Percentiles rank a stretch among this genome's conserved stretches.
Evolutionary conservation across 2,797 vertebrate species (phyloP).

Genomic region (Zalophus californianus): DNA sequence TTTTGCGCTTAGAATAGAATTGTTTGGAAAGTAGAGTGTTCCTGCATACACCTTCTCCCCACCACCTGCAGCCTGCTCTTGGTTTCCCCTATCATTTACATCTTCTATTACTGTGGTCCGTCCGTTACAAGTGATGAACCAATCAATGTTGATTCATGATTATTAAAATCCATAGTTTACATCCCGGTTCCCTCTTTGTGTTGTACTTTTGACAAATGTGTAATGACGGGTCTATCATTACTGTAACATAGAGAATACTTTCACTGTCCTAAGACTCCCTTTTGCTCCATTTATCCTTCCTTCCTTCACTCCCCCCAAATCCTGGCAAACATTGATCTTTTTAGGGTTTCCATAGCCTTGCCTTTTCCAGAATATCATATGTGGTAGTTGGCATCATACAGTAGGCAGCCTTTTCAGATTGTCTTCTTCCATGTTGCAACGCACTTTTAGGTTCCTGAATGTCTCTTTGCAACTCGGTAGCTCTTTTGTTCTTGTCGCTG

Average conservation of each 20-base stretch:
- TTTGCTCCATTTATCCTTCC: neutral
- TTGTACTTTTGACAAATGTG: neutral
- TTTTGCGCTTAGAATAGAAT: neutral
- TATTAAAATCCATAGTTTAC: neutral
- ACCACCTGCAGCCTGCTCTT: neutral
- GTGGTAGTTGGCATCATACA: neutral
- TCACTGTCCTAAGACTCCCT: neutral
- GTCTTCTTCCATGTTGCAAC: neutral
- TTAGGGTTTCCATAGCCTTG: neutral
- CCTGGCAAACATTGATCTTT: neutral
- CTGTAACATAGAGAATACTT: neutral
- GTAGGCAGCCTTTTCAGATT: neutral
- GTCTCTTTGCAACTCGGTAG: neutral
- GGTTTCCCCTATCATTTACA: neutral
- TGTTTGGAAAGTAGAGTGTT: neutral
- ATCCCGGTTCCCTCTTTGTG: neutral
- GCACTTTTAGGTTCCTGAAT: neutral
- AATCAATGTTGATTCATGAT: neutral
- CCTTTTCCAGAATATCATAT: neutral
- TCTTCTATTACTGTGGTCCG: neutral
- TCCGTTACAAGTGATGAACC: neutral
- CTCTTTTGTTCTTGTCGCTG: neutral
- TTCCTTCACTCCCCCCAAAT: neutral
- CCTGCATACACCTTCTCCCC: neutral
- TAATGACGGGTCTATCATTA: neutral